These are phyloP conservation scores for Hemicentrotus pulcherrimus DNA, from an alignment of 35 echinoderm and acorn worm genomes.

Conservation along the genomic window DNA sequence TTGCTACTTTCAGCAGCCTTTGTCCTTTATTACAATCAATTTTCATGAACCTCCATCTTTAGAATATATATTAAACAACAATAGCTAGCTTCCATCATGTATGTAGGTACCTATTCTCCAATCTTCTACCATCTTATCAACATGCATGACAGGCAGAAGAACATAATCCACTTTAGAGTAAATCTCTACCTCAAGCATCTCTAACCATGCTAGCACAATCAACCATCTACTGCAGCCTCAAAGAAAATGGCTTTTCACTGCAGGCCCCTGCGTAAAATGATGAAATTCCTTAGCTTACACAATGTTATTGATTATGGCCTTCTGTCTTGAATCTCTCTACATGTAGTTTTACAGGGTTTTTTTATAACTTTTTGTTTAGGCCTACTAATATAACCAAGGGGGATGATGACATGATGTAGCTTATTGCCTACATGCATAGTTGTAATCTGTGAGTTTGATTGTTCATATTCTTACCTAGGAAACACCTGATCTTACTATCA, in stretches of 20 bases:
- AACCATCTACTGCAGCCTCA: background rate
- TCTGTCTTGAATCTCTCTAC: background rate
- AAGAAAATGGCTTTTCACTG: background rate
- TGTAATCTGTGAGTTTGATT: background rate
- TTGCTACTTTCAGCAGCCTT: background rate
- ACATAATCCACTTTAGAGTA: constrained; percentile 7
- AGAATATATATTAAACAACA: background rate
- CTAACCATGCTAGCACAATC: background rate
- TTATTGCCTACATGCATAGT: background rate
- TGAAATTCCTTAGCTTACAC: background rate
- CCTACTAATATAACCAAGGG: too few species aligned
- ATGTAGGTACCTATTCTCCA: too few species aligned
- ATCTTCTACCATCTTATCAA: background rate
- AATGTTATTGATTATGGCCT: constrained; percentile 19
- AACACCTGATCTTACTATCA: too few species aligned
- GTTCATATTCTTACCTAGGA: too few species aligned
- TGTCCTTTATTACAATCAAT: background rate
- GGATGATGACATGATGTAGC: background rate
- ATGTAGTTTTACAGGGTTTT: background rate
- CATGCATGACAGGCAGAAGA: background rate
- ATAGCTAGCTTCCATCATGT: background rate
- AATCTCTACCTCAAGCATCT: background rate
- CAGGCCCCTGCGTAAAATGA: background rate
- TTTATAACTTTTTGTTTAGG: background rate
- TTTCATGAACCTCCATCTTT: background rate